Conservation (phyloP, 2,888 invertebrate species). For the Apotomis capreana region DNA sequence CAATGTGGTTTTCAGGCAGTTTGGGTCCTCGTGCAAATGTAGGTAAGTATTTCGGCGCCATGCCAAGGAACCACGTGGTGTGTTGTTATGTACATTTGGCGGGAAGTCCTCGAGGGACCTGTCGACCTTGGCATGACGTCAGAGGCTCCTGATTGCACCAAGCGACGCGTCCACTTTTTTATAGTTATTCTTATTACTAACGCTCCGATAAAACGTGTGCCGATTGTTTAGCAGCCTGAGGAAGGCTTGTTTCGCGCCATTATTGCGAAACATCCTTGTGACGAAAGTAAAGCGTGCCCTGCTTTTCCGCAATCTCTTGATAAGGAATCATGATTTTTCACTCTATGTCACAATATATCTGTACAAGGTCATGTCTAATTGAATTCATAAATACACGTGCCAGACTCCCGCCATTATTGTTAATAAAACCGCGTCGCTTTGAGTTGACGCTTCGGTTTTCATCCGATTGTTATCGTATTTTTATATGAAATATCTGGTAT, state of each 20-base stretch:
- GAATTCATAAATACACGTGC: slow-evolving; percentile 10
- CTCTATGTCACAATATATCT: slow-evolving; percentile 4
- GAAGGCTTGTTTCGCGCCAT: slow-evolving; percentile 21
- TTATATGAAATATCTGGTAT: no score
- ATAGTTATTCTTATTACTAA: slow-evolving; percentile 60
- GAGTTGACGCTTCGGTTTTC: no score
- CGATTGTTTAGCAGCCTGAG: slow-evolving; percentile 30
- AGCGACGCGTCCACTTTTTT: slow-evolving; percentile 63
- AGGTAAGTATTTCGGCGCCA: slow-evolving; percentile 21
- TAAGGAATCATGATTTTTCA: slow-evolving; percentile 13
- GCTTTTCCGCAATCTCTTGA: slow-evolving; percentile 10
- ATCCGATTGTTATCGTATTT: no score
- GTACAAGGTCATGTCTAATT: slow-evolving; percentile 21
- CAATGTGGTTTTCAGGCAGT: neutral
- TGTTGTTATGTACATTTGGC: slow-evolving; percentile 62
- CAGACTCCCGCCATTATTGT: neutral
- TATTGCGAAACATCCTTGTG: slow-evolving; percentile 1
- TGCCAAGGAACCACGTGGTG: slow-evolving; percentile 41
- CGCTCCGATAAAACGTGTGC: slow-evolving; percentile 33
- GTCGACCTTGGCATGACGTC: slow-evolving; percentile 80
- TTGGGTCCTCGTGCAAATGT: neutral
- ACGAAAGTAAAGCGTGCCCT: slow-evolving; percentile 11
- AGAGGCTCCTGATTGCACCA: slow-evolving; percentile 75
- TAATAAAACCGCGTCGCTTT: neutral
- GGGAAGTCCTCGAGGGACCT: slow-evolving; percentile 67